These are phyloP conservation scores for Uloborus diversus DNA, from an alignment of 1,140 invertebrate genomes.

Conservation along the genomic window DNA sequence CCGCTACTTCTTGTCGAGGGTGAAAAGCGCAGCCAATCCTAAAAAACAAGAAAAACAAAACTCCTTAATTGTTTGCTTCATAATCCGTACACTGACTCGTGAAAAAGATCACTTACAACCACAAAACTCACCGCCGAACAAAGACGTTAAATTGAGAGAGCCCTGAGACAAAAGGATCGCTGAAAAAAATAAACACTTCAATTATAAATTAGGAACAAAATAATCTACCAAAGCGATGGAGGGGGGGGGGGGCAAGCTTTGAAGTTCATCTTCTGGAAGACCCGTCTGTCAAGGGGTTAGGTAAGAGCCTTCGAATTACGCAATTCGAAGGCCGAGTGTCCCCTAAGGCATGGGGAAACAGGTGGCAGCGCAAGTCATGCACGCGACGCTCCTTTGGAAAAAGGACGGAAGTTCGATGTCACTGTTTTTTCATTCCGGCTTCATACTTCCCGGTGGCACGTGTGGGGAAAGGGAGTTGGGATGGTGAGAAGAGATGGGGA, in stretches of 20 bases:
- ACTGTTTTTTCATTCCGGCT: slow-evolving; percentile 26
- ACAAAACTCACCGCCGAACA: no score
- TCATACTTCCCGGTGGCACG: neutral
- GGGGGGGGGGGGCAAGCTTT: neutral
- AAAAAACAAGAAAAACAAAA: no score
- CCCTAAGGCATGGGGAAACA: neutral
- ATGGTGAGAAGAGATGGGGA: no score
- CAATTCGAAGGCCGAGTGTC: slow-evolving; percentile 2
- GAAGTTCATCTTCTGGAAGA: neutral
- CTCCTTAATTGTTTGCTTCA: no score
- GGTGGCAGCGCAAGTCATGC: neutral
- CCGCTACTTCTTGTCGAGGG: no score
- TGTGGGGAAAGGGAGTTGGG: no score
- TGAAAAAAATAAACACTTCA: slow-evolving; percentile 14
- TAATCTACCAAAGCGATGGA: neutral
- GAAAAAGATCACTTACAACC: no score
- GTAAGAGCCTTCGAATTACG: neutral
- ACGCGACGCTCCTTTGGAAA: neutral
- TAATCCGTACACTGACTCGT: no score
- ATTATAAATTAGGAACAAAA: slow-evolving; percentile 9
- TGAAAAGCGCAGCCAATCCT: no score
- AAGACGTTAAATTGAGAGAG: no score
- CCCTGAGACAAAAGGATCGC: slow-evolving; percentile 8
- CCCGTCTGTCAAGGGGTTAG: slow-evolving; percentile 22
- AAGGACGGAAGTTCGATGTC: slow-evolving; percentile 15